Conservation (phyloP, 2,888 invertebrate species). For the Acleris laterana region DNA sequence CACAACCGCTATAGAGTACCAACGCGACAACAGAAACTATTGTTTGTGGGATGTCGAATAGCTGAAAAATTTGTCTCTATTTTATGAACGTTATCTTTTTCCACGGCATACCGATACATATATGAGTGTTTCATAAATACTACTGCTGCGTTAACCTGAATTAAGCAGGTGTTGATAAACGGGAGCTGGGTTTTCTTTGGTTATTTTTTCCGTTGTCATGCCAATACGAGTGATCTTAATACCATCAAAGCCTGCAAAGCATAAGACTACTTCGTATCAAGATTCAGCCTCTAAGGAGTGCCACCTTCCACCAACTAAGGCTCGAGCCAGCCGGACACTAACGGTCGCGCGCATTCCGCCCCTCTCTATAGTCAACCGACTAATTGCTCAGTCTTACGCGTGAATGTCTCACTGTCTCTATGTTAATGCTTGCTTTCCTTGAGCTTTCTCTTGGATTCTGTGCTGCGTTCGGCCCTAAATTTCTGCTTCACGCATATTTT, state of each 20-base stretch:
- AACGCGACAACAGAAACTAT: background rate
- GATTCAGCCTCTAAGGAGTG: constrained; percentile 50
- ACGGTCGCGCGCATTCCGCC: constrained; percentile 77
- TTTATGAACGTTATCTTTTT: too few species aligned
- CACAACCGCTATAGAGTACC: constrained; percentile 37
- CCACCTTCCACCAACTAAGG: constrained; percentile 60
- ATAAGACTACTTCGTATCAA: constrained; percentile 20
- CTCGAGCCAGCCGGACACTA: constrained; percentile 68
- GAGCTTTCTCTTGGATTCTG: constrained; percentile 38
- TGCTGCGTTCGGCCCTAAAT: constrained; percentile 21
- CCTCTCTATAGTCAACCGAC: constrained; percentile 55
- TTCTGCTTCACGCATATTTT: constrained; percentile 25
- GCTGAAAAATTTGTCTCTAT: too few species aligned
- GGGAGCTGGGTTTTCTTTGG: constrained; percentile 1
- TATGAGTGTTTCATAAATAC: background rate
- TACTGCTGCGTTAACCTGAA: background rate
- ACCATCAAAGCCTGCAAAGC: constrained; percentile 13
- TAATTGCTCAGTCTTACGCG: constrained; percentile 71
- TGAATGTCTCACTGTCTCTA: constrained; percentile 36
- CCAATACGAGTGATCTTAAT: constrained; percentile 25
- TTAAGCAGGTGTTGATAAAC: constrained; percentile 1
- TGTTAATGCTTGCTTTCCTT: constrained; percentile 39
- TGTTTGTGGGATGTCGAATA: background rate
- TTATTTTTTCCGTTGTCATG: background rate
- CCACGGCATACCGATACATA: too few species aligned